Evolutionary conservation across 2,113 vertebrate species (phyloP).

Genomic region (Sander vitreus): DNA sequence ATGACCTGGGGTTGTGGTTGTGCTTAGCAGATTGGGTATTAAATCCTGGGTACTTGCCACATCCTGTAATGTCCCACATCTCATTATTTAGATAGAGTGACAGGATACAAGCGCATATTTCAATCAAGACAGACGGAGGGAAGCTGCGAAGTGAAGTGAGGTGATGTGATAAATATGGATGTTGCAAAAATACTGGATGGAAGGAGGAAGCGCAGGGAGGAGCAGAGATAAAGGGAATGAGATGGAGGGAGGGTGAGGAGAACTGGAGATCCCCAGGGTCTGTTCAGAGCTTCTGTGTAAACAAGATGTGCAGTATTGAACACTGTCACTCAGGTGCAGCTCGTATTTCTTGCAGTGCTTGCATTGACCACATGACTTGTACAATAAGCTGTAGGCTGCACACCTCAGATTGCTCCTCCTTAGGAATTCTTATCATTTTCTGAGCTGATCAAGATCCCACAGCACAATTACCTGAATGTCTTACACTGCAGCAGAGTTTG

Average conservation of each 20-base stretch:
- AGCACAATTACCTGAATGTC: constrained; percentile 31
- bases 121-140: constrained; percentile 36
- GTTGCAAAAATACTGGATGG: constrained; percentile 14
- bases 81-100: constrained; percentile 66
- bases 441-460: constrained; percentile 1
- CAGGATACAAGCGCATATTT: constrained; percentile 59
- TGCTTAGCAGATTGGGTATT: constrained; percentile 65
- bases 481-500: neutral
- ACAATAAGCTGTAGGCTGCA: neutral
- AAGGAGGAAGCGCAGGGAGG: constrained; percentile 4
- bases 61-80: constrained; percentile 51
- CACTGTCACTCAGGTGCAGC: constrained; percentile 42
- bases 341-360: constrained; percentile 30
- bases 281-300: constrained; percentile 52
- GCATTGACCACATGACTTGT: neutral
- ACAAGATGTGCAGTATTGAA: constrained; percentile 54
- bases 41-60: constrained; percentile 57
- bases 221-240: constrained; percentile 26
- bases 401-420: neutral
- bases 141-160: constrained; percentile 6
- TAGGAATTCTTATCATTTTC: constrained; percentile 25
- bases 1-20: constrained; percentile 50
- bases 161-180: constrained; percentile 61
- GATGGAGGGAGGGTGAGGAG: constrained; percentile 9
- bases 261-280: constrained; percentile 38